Evolutionary conservation across 2,113 vertebrate genomes (phyloP), one percentile per base, ranked within the genome.

Genomic region (Paralichthys olivaceus): DNA sequence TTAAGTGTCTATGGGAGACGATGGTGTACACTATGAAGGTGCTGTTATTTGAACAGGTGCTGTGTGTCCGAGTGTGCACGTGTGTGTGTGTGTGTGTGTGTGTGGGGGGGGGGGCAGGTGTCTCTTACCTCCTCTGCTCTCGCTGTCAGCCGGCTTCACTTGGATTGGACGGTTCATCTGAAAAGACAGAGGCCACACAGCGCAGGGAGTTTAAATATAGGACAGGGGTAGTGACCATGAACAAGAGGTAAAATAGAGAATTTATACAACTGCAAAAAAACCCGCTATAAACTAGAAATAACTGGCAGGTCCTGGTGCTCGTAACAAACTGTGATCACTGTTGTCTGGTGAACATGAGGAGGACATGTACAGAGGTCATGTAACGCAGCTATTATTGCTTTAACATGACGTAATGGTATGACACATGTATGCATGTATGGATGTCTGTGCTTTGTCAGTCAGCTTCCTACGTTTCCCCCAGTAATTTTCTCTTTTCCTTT

Each of bases 131-230:
- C 95, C 95, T 92, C 95, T 93, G 66, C 95, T 95, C 85, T 96
- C 95, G 56, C 95, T 96, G 93, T 96, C 95, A 1, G 95, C 95
- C 1, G 95, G 95, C 88, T 95, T 95, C 90, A 96, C 95, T 84
- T 96, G 95, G 93, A 96, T 96, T 40, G 95, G 94, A 11, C 95
- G 94, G 84, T 95, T 95, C 95, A 96, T 95, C 95, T 95, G 90
- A 26, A 84, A 83, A 85, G 34, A 89, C 68, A 91, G 25, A 80
- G 13, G 22, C 12, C 32, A 29, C 28, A 43, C 2, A 9, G 7
- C 4, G 3, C 4, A 4, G 72, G 49, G 19, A 7, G 49, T 51
- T 77, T 75, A 63, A 56, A 68, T 13, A 23, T 15, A 55, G 64
- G 49, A 64, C 28, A 43, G 28, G 13, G n/a, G 3, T 4, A 1